phyloP scores from a whole-genome alignment of 2,888 invertebrate genomes.

The Calameuta idolon region DNA sequence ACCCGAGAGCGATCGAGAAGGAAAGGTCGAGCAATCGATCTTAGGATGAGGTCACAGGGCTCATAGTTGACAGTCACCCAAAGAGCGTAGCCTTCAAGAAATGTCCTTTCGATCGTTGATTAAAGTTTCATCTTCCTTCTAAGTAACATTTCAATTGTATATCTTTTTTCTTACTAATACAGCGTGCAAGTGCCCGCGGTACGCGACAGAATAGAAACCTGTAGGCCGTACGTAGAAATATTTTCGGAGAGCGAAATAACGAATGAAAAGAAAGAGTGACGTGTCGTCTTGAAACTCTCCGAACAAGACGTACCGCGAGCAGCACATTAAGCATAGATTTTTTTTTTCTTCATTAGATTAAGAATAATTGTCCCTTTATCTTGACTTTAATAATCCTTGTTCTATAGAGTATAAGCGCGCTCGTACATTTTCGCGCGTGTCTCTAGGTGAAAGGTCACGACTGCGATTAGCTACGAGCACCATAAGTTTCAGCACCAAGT shows the following conservation, averaged over 20 bases:
- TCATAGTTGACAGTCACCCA: slow-evolving; percentile 53
- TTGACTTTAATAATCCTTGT: neutral
- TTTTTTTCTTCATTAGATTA: neutral
- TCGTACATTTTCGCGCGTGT: neutral
- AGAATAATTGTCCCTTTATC: neutral
- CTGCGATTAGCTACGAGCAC: neutral
- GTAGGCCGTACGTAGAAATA: neutral
- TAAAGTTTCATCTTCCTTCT: neutral
- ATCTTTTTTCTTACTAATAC: neutral
- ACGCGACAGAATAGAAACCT: neutral
- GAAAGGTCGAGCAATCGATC: slow-evolving; percentile 29
- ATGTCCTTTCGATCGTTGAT: neutral
- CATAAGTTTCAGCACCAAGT: neutral
- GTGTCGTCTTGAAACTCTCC: neutral
- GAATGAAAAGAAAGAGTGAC: neutral
- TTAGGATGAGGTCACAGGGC: slow-evolving; percentile 57
- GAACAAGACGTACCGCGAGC: neutral
- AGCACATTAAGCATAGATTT: neutral
- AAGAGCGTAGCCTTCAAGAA: slow-evolving; percentile 39
- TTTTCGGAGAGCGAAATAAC: neutral
- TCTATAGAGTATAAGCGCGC: neutral
- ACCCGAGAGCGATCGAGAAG: neutral
- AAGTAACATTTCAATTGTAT: neutral
- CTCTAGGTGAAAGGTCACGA: neutral
- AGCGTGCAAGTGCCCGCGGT: neutral